These are phyloP conservation scores for Electrona antarctica DNA, from an alignment of 2,113 vertebrate genomes.

Conservation along the genomic window DNA sequence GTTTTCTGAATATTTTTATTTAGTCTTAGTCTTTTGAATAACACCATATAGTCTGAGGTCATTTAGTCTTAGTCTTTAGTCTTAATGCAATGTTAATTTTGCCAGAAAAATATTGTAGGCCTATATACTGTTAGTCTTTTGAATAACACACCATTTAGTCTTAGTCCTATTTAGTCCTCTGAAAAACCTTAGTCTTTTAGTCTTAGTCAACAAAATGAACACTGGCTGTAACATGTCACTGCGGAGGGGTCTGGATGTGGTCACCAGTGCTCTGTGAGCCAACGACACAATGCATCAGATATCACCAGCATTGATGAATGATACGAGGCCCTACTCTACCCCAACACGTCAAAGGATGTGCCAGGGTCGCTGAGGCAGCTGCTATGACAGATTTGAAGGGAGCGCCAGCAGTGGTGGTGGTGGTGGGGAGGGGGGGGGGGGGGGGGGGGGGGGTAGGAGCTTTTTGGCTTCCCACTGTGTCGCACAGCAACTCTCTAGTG, in stretches of 20 bases:
- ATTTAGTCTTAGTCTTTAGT: too few relatives aligned
- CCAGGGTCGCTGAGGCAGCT: slow-evolving; percentile 78
- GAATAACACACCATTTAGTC: too few relatives aligned
- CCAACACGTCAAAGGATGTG: slow-evolving; percentile 76
- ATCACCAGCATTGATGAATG: slow-evolving; percentile 76
- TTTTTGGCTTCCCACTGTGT: slow-evolving; percentile 69
- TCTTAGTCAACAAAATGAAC: too few relatives aligned
- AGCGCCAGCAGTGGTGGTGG: slow-evolving; percentile 24
- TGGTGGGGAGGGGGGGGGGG: slow-evolving; percentile 34
- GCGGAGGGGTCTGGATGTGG: slow-evolving; percentile 57
- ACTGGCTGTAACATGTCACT: slow-evolving; percentile 51
- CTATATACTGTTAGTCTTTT: too few relatives aligned
- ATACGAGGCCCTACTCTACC: slow-evolving; percentile 75
- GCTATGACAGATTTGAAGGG: slow-evolving; percentile 79
- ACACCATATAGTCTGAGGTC: too few relatives aligned
- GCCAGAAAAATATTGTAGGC: too few relatives aligned
- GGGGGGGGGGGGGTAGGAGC: slow-evolving; percentile 52
- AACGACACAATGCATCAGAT: slow-evolving; percentile 64
- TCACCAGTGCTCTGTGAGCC: slow-evolving; percentile 66
- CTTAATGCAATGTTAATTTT: too few relatives aligned
- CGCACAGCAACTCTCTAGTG: slow-evolving; percentile 73
- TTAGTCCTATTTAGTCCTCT: too few relatives aligned
- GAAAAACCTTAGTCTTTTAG: too few relatives aligned
- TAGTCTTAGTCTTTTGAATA: too few relatives aligned
- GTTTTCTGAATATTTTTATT: too few relatives aligned